Conservation (phyloP, 2,113 vertebrate species). For the Scolopax mira region DNA sequence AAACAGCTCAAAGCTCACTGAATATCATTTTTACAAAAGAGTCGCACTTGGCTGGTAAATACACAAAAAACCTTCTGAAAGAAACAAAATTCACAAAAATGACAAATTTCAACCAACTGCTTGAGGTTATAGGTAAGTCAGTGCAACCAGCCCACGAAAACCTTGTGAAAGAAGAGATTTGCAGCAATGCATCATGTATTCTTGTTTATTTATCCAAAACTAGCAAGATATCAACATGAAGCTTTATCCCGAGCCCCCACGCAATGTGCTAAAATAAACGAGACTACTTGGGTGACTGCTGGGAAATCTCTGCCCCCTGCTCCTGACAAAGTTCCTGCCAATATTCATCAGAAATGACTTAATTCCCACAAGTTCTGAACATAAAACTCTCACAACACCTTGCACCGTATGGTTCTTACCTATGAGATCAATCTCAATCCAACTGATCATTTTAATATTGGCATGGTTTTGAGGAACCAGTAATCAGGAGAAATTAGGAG, state of each 20-base stretch:
- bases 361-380: background rate
- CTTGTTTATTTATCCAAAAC: background rate
- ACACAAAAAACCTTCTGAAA: background rate
- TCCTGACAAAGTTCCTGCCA: background rate
- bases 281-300: accelerated
- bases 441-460: background rate
- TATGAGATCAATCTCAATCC: background rate
- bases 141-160: background rate
- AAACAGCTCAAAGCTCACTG: background rate
- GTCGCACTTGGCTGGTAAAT: background rate
- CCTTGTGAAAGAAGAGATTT: too few species aligned
- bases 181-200: background rate
- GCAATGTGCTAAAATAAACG: background rate
- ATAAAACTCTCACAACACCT: background rate
- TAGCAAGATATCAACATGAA: background rate
- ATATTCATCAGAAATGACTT: background rate
- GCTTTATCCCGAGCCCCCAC: background rate
- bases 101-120: background rate
- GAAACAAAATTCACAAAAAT: background rate
- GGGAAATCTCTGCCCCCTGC: background rate
- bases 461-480: background rate
- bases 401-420: background rate
- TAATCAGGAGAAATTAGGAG: background rate
- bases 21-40: background rate
- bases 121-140: background rate